A percentile compares a stretch with the other conserved stretches of the same genome.
Evolutionary conservation across 2,113 vertebrate species (phyloP).

Genomic region (Gallinago undulata): DNA sequence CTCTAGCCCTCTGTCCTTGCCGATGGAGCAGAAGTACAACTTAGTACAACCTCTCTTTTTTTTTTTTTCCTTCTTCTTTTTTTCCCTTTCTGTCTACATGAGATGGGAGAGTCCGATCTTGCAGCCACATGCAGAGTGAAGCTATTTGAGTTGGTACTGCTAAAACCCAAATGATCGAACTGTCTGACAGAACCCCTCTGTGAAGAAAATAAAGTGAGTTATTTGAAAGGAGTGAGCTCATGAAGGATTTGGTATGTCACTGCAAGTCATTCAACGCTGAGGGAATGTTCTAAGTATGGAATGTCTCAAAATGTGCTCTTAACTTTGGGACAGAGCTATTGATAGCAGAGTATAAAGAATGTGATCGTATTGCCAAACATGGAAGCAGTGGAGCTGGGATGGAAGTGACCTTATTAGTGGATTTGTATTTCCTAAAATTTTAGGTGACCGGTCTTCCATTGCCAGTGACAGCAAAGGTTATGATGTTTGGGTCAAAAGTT

Average conservation of each 20-base stretch:
- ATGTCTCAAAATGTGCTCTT: neutral
- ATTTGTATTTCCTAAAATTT: neutral
- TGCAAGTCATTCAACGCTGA: neutral
- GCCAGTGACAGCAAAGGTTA: neutral
- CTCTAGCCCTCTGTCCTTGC: neutral
- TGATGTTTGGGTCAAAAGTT: neutral
- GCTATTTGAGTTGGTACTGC: neutral
- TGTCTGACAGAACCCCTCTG: neutral
- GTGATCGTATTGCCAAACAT: neutral
- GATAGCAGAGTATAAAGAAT: neutral
- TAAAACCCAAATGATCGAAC: neutral
- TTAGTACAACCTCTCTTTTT: no score
- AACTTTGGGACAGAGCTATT: neutral
- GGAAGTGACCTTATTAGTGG: neutral
- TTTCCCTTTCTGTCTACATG: neutral
- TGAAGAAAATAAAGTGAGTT: neutral
- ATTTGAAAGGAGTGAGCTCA: neutral
- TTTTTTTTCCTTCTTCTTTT: no score
- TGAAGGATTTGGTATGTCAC: neutral
- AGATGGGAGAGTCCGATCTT: neutral
- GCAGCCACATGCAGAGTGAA: neutral
- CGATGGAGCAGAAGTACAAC: neutral
- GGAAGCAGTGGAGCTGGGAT: neutral
- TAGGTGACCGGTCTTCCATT: neutral
- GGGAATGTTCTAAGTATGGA: neutral